Base-by-base conservation (phyloP, 1,140 invertebrate genomes). In the Ips typographus region DNA sequence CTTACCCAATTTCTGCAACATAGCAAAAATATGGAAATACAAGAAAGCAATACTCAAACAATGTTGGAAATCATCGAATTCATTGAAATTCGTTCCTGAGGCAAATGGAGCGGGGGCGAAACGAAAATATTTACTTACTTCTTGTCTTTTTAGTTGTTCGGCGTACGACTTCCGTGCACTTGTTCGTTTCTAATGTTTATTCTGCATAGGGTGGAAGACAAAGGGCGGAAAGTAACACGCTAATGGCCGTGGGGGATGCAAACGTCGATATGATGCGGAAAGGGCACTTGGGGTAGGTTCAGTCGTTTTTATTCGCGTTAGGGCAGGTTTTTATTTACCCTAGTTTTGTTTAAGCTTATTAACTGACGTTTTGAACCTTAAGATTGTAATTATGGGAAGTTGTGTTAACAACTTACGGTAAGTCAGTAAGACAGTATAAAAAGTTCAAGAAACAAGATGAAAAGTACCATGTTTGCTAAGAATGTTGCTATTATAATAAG, bases 111-210 rank as follows among this genome's bases (percentile, higher is more conserved):
- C 44, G 7, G 22, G 22, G 22, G 22, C 44, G 44, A 22, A 49
- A 49, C 44, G 44, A 49, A 49, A 49, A 49, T 49, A 49, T 49
- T 49, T 6, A 49, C 44, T 49, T 49, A 8, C 6, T 8, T 8
- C 44, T 49, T 49, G 22, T 49, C 44, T 49, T 49, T 49, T 49
- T 49, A 49, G 6, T 49, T 49, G 7, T 49, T 22, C 22, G 22
- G 7, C 44, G 44, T 49, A 49, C 22, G 44, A 49, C 44, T 49
- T 49, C 44, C 7, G 44, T 49, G 44, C 44, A 49, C 44, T 49
- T 49, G 44, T 49, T 49, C 44, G 44, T 49, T 49, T 22, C 44
- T 49, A 1, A 49, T 49, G 22, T 49, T 49, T 49, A 49, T 49
- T 49, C 44, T 6, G 22, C 44, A 1, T 8, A 22, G 44, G 22